These are phyloP conservation scores for Rugalucina vietnamica DNA, from an alignment of 2,888 invertebrate species.

Conservation along the genomic window DNA sequence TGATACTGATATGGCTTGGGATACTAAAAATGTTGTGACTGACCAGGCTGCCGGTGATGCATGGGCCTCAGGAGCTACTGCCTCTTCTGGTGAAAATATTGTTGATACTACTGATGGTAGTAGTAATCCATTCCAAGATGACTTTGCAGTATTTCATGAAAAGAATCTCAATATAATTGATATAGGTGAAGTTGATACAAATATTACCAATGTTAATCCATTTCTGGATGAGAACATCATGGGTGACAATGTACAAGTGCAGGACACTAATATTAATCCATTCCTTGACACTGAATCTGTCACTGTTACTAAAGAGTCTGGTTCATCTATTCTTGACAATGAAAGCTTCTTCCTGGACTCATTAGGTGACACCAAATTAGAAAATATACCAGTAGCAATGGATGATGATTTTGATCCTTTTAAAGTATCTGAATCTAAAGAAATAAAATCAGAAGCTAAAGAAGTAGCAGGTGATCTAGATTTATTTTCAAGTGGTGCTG, in stretches of 20 bases:
- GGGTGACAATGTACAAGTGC: slow-evolving; percentile 22
- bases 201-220: slow-evolving; percentile 47
- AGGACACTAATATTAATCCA: slow-evolving; percentile 57
- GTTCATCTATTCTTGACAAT: slow-evolving; percentile 26
- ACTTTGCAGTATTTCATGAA: slow-evolving; percentile 71
- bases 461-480: slow-evolving; percentile 30
- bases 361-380: slow-evolving; percentile 32
- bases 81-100: slow-evolving; percentile 29
- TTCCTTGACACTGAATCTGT: slow-evolving; percentile 55
- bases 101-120: slow-evolving; percentile 35
- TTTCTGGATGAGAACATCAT: slow-evolving; percentile 44
- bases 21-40: slow-evolving; percentile 11
- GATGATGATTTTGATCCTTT: slow-evolving; percentile 72
- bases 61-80: slow-evolving; percentile 48
- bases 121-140: slow-evolving; percentile 78
- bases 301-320: background rate
- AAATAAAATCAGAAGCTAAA: background rate
- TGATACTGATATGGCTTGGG: slow-evolving; percentile 47
- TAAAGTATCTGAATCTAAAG: slow-evolving; percentile 44
- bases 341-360: slow-evolving; percentile 60
- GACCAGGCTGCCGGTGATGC: slow-evolving; percentile 42
- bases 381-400: slow-evolving; percentile 17
- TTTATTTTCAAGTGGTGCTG: slow-evolving; percentile 55
- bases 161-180: slow-evolving; percentile 32
- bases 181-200: background rate